phyloP scores from a whole-genome alignment of 2,113 vertebrate species.

The Rhegmatorhina hoffmannsi region DNA sequence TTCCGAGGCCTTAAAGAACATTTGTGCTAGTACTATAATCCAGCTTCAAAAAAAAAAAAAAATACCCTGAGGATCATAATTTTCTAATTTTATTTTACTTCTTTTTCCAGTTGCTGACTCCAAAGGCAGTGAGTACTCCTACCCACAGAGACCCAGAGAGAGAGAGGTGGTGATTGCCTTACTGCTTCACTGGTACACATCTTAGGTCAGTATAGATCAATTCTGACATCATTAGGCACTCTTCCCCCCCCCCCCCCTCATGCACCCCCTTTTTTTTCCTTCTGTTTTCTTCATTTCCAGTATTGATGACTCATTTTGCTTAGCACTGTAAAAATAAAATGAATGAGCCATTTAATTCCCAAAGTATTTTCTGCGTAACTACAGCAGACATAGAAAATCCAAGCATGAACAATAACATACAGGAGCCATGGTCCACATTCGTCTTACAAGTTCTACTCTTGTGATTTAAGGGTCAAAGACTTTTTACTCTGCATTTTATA shows the following conservation, averaged over 20 bases:
- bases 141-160: background rate
- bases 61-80: background rate
- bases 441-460: fast-evolving
- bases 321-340: background rate
- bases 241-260: background rate
- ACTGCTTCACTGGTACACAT: background rate
- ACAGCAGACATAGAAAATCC: background rate
- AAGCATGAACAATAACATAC: fast-evolving
- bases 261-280: fast-evolving
- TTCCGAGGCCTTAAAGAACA: background rate
- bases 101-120: background rate
- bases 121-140: background rate
- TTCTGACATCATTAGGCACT: background rate
- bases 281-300: background rate
- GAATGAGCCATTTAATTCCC: background rate
- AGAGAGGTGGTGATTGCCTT: background rate
- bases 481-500: background rate
- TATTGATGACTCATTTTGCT: background rate
- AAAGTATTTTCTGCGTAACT: background rate
- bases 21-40: background rate
- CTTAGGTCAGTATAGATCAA: background rate
- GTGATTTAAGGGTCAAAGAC: background rate
- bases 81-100: background rate
- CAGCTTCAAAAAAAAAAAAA: fast-evolving
- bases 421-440: background rate